Percentiles rank a stretch among this genome's conserved stretches.
Evolutionary conservation across 53 echinoderm and acorn worm genomes (phyloP).

Genomic region (Echinometra lucunter): DNA sequence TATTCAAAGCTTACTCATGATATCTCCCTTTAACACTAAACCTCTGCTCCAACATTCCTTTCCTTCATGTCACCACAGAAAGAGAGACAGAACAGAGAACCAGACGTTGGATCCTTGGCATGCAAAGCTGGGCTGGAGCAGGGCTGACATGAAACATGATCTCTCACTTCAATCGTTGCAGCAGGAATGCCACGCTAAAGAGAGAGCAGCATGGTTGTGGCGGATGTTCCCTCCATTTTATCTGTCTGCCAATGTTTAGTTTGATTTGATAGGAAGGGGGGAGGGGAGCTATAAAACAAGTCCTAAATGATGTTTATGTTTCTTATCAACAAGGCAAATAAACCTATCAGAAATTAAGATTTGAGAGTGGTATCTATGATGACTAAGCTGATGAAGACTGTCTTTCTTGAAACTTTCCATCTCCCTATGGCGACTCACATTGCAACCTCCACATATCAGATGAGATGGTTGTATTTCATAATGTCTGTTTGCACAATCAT

Average conservation of each 20-base stretch:
- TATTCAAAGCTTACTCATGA: neutral
- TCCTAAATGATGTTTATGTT: neutral
- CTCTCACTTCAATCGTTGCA: slow-evolving; percentile 18
- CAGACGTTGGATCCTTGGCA: slow-evolving; percentile 20
- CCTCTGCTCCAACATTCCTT: slow-evolving; percentile 22
- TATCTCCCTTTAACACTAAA: neutral
- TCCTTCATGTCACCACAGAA: neutral
- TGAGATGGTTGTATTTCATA: neutral
- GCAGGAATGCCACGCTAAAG: neutral
- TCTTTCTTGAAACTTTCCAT: slow-evolving; percentile 16
- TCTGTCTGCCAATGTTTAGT: slow-evolving; percentile 14
- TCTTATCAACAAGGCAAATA: slow-evolving; percentile 36
- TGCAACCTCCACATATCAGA: neutral
- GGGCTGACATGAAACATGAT: slow-evolving; percentile 12
- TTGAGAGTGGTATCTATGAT: neutral
- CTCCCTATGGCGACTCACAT: neutral
- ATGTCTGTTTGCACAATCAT: neutral
- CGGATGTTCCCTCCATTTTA: slow-evolving; percentile 10
- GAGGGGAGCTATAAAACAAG: neutral
- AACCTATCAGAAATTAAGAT: neutral
- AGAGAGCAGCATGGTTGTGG: slow-evolving; percentile 30
- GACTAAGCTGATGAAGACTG: neutral
- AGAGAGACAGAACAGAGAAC: neutral
- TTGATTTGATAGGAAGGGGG: neutral
- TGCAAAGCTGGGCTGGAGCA: neutral